These are phyloP conservation scores for Allolobophora icterica DNA, from an alignment of 2,888 invertebrate species.

Conservation along the genomic window DNA sequence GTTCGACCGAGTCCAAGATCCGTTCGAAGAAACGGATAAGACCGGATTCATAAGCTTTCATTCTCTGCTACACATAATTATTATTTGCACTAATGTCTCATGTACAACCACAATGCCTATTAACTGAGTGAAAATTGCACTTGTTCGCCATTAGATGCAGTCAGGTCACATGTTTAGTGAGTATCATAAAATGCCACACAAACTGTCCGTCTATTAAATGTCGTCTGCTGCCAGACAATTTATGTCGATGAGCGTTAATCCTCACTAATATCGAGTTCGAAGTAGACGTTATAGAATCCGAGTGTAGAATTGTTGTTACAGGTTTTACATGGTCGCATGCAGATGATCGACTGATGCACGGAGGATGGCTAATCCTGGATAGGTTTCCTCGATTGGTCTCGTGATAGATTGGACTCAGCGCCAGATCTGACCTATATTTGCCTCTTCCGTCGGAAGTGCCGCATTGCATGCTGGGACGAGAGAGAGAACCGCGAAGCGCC, in stretches of 20 bases:
- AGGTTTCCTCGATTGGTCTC: not conserved
- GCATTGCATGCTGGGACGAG: constrained; percentile 17
- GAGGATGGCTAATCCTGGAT: not conserved
- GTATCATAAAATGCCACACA: not conserved
- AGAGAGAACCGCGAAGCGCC: not conserved
- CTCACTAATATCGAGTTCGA: not conserved
- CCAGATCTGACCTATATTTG: not conserved
- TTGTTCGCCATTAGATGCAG: not conserved
- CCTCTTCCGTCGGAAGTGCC: not conserved
- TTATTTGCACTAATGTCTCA: no score
- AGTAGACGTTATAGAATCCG: not conserved
- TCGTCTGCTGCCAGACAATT: not conserved
- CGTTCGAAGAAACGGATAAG: no score
- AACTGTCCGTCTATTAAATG: not conserved
- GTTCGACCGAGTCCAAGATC: no score
- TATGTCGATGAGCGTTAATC: not conserved
- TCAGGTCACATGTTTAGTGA: not conserved
- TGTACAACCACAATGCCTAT: not conserved
- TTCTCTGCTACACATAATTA: no score
- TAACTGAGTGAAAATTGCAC: not conserved
- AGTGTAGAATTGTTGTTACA: not conserved
- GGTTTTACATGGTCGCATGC: not conserved
- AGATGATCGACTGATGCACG: not conserved
- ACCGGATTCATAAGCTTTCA: no score
- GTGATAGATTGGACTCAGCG: not conserved